Conservation (phyloP, 35 echinoderm and acorn worm species). For the Patiria miniata region DNA sequence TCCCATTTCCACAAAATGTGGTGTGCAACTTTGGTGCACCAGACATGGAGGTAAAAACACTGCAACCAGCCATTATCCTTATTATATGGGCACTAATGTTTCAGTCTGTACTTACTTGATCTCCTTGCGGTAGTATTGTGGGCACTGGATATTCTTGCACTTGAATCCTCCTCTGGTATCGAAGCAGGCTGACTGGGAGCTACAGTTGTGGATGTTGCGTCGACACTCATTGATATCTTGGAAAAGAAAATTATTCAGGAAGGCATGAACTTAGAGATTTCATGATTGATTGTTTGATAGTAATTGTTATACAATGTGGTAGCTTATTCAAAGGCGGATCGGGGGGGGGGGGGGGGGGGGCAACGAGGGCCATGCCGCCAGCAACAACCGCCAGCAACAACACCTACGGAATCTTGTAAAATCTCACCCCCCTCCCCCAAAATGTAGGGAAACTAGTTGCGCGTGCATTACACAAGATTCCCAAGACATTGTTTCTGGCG, state of each 20-base stretch:
- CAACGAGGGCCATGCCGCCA: no score
- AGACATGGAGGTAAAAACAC: no score
- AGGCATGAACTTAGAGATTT: background rate
- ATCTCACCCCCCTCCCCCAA: no score
- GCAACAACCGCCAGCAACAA: no score
- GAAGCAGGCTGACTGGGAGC: conserved; percentile 49
- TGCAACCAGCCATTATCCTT: no score
- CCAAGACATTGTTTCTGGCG: no score
- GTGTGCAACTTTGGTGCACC: no score
- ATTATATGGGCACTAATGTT: background rate
- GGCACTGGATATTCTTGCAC: conserved; percentile 69
- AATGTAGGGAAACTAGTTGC: no score
- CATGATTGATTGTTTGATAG: background rate
- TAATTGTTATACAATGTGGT: background rate
- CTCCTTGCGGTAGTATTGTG: conserved; percentile 55
- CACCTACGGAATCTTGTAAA: no score
- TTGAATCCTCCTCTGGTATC: conserved; percentile 70
- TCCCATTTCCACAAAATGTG: no score
- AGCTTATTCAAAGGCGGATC: background rate
- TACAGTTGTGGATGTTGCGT: conserved; percentile 33
- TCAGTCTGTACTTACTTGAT: conserved; percentile 46
- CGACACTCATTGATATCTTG: conserved; percentile 77
- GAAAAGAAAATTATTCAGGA: background rate
- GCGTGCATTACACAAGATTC: no score
- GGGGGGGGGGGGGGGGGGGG: no score